Conservation (phyloP, 1,140 invertebrate species). For the Arion vulgaris region DNA sequence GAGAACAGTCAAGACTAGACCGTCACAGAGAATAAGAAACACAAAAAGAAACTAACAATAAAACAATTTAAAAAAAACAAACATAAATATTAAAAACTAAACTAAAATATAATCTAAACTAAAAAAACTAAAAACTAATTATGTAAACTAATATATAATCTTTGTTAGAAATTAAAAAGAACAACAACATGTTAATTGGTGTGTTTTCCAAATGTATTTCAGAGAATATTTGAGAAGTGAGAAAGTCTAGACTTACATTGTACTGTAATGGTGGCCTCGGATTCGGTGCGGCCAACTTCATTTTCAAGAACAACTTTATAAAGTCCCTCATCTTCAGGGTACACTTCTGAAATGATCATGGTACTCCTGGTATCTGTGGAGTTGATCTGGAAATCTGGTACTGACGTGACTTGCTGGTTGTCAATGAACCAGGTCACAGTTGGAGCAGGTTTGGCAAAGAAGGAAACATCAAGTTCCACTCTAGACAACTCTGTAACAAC, state of each 20-base stretch:
- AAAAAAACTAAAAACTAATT: too few species aligned
- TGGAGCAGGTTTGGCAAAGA: slow-evolving; percentile 92
- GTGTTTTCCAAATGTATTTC: too few species aligned
- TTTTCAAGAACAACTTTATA: slow-evolving; percentile 67
- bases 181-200: too few species aligned
- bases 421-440: slow-evolving; percentile 93
- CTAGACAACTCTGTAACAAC: slow-evolving; percentile 51
- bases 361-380: slow-evolving; percentile 56
- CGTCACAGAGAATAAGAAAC: too few species aligned
- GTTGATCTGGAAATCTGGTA: slow-evolving; percentile 52
- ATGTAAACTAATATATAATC: too few species aligned
- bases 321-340: slow-evolving; percentile 66
- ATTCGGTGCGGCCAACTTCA: slow-evolving; percentile 58
- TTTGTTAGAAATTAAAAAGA: too few species aligned
- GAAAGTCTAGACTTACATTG: slow-evolving; percentile 41
- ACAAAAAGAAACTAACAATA: too few species aligned
- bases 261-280: slow-evolving; percentile 60
- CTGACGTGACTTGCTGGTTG: slow-evolving; percentile 73
- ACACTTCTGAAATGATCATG: slow-evolving; percentile 64
- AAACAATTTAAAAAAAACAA: too few species aligned
- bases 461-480: slow-evolving; percentile 75
- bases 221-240: too few species aligned
- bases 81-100: too few species aligned
- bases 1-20: too few species aligned
- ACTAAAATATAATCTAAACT: too few species aligned